Evolutionary conservation across 2,113 vertebrate genomes (phyloP).

Genomic region (Coturnix japonica): DNA sequence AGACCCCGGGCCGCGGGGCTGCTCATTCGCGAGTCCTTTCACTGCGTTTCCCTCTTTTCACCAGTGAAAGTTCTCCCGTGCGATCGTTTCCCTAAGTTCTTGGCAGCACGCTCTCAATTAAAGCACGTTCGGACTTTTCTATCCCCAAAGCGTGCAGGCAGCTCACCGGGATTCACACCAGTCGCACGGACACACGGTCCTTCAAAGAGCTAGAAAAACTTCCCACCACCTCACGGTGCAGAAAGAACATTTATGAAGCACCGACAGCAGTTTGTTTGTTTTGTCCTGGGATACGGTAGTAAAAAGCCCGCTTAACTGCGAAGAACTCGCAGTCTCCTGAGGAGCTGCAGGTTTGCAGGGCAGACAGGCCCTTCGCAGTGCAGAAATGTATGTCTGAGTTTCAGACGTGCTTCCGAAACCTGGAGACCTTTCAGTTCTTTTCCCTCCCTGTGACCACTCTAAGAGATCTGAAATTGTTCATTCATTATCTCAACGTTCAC

Average conservation of each 20-base stretch:
- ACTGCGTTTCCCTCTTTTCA: not conserved
- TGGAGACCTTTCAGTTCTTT: not conserved
- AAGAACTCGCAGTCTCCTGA: not conserved
- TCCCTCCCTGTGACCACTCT: not conserved
- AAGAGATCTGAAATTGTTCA: not conserved
- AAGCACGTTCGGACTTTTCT: not conserved
- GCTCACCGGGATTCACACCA: too few species aligned
- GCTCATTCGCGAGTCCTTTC: not conserved
- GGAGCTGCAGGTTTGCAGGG: not conserved
- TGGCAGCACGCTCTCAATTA: not conserved
- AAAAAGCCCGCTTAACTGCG: not conserved
- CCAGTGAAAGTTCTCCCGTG: not conserved
- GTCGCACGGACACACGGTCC: accelerated
- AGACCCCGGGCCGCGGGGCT: not conserved
- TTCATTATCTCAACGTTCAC: not conserved
- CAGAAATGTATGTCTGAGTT: not conserved
- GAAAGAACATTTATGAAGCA: not conserved
- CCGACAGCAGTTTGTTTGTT: not conserved
- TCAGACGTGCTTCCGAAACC: not conserved
- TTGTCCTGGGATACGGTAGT: accelerated
- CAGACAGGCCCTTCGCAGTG: not conserved
- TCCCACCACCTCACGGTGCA: not conserved
- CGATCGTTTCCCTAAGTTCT: not conserved
- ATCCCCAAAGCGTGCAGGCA: too few species aligned
- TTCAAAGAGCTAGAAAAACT: not conserved